These are phyloP conservation scores for Lypha dubia DNA, from an alignment of 2,888 invertebrate species.

Conservation along the genomic window DNA sequence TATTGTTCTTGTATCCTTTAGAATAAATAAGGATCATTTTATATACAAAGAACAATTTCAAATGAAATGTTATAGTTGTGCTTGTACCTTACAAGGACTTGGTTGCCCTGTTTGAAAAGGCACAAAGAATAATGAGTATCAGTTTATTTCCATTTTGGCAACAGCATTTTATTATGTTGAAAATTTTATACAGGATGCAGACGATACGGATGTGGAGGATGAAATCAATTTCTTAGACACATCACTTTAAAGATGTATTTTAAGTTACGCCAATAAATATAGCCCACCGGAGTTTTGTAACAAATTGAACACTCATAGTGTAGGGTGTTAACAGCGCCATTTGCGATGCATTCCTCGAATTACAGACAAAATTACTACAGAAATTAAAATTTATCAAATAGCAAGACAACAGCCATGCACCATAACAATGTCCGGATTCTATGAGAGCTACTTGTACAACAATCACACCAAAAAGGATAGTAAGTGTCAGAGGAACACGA, in stretches of 20 bases:
- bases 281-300: background rate
- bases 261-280: background rate
- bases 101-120: background rate
- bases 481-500: constrained; percentile 20
- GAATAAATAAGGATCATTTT: constrained; percentile 35
- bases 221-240: no score
- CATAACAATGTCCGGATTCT: constrained; percentile 38
- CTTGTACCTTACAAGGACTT: background rate
- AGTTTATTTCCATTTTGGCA: background rate
- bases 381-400: constrained; percentile 73
- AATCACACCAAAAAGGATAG: constrained; percentile 2
- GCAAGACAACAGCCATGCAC: constrained; percentile 51
- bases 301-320: background rate
- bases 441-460: constrained; percentile 27
- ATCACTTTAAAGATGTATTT: no score
- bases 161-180: background rate
- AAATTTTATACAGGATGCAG: no score
- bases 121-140: background rate
- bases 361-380: constrained; percentile 71
- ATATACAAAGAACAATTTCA: background rate
- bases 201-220: no score
- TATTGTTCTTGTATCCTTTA: constrained; percentile 28
- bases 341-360: constrained; percentile 73
- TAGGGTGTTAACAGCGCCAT: constrained; percentile 52
- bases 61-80: constrained; percentile 6